Percentiles rank a stretch among this genome's conserved stretches.
phyloP scores from a whole-genome alignment of 1,140 invertebrate species.

The Camponotus floridanus region DNA sequence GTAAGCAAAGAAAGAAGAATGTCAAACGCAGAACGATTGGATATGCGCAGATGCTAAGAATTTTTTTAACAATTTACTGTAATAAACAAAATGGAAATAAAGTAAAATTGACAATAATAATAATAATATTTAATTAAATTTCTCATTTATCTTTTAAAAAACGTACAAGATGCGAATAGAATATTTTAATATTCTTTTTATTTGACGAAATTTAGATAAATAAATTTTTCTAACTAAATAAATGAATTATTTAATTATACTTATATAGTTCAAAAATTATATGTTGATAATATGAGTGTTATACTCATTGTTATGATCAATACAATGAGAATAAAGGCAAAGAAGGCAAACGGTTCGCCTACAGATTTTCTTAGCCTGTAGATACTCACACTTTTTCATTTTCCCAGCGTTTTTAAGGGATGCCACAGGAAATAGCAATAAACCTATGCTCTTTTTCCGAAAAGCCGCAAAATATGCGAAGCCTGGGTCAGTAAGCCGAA shows the following conservation, averaged over 20 bases:
- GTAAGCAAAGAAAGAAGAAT: slow-evolving; percentile 55
- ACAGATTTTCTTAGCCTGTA: neutral
- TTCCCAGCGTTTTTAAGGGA: slow-evolving; percentile 50
- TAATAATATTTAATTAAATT: neutral
- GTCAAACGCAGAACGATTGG: slow-evolving; percentile 72
- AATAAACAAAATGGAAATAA: neutral
- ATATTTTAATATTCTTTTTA: neutral
- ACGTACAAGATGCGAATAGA: neutral
- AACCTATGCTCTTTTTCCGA: slow-evolving; percentile 77
- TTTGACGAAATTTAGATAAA: neutral
- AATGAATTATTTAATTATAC: neutral
- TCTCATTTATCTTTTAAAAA: neutral
- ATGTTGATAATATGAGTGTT: neutral
- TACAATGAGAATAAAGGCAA: slow-evolving; percentile 4
- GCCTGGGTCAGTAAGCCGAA: slow-evolving; percentile 76
- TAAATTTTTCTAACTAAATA: neutral
- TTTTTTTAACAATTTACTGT: slow-evolving; percentile 35
- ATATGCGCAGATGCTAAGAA: slow-evolving; percentile 75
- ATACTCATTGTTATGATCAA: slow-evolving; percentile 24
- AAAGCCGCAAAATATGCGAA: slow-evolving; percentile 82
- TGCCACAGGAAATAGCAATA: slow-evolving; percentile 83
- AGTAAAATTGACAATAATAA: neutral
- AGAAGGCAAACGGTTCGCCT: neutral
- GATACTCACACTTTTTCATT: slow-evolving; percentile 46
- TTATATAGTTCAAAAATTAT: neutral